Evolutionary conservation across 2,113 vertebrate species (phyloP), one percentile per base, ranked within the genome.

Genomic region (Zosterops hypoxanthus): DNA sequence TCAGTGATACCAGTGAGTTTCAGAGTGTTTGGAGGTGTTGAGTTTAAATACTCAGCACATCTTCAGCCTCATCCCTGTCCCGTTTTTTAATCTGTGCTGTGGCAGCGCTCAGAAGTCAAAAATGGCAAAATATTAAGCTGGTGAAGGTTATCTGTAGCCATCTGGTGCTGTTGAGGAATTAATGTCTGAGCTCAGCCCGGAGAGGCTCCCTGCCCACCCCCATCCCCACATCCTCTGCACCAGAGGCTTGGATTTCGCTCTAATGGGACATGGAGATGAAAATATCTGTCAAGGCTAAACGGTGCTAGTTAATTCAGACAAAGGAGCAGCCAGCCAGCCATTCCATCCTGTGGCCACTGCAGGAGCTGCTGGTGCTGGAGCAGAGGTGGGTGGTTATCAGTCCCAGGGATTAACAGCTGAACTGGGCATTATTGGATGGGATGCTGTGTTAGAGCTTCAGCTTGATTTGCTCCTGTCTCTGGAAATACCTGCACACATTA

Each of bases 171-270:
- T 50, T 93, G 91, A 92, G 88, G 95, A 92, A 97, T 97, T 88
- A 94, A 90, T 82, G 20, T 29, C 8, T 68, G 94, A 95, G 97
- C 96, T 97, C 90, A 97, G 90, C 79, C 75, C 4, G 0, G 60
- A 94, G 96, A 86, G 53, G 94, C 41, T 16, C 66, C 57, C 77
- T 78, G 76, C 88, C 87, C 56, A 61, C 75, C 88, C 92, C 89
- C 91, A 61, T 70, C 80, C 66, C 88, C 72, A 70, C 88, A 80
- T 92, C 91, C 89, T 85, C 85, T 10, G 63, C 81, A 90, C 63
- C 79, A 56, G 77, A 97, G 98, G 98, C 85, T 98, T 98, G 89
- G 96, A 69, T 98, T 98, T 98, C 98, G 11, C 93, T 31, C 79
- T 95, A 90, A 96, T 95, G 94, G 73, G 92, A 96, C 90, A 59